Evolutionary conservation across 2,888 invertebrate species (phyloP).

Genomic region (Flabesymbios commensalis): DNA sequence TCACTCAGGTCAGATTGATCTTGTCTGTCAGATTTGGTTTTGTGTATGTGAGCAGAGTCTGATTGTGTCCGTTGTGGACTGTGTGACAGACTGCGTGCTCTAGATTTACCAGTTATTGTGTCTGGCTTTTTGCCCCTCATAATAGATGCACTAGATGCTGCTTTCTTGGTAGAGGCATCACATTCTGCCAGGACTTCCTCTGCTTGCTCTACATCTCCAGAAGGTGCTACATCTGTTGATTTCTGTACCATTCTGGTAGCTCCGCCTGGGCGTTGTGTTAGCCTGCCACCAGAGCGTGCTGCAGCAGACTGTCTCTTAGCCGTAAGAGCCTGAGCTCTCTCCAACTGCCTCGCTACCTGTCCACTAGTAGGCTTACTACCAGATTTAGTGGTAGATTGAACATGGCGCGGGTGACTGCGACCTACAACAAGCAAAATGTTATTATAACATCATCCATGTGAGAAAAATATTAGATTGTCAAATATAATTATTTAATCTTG

Average conservation of each 20-base stretch:
- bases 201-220: conserved; percentile 43
- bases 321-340: background rate
- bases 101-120: background rate
- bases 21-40: too few relatives aligned
- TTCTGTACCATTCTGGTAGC: background rate
- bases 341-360: background rate
- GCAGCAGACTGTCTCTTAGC: conserved; percentile 2
- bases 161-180: conserved; percentile 51
- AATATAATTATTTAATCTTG: too few relatives aligned
- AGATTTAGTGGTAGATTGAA: too few relatives aligned
- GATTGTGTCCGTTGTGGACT: background rate
- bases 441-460: too few relatives aligned
- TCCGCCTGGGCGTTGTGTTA: background rate
- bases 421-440: too few relatives aligned
- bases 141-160: too few relatives aligned
- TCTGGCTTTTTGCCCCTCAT: too few relatives aligned
- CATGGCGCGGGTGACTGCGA: too few relatives aligned
- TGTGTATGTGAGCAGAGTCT: too few relatives aligned
- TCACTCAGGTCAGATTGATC: too few relatives aligned
- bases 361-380: background rate
- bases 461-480: too few relatives aligned
- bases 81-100: background rate
- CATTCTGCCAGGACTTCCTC: conserved; percentile 45
- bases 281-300: background rate
- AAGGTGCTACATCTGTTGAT: background rate